A percentile compares a stretch with the other conserved stretches of the same genome.
These are phyloP conservation scores for Taenaris catops DNA, from an alignment of 2,888 invertebrate species.

Conservation along the genomic window DNA sequence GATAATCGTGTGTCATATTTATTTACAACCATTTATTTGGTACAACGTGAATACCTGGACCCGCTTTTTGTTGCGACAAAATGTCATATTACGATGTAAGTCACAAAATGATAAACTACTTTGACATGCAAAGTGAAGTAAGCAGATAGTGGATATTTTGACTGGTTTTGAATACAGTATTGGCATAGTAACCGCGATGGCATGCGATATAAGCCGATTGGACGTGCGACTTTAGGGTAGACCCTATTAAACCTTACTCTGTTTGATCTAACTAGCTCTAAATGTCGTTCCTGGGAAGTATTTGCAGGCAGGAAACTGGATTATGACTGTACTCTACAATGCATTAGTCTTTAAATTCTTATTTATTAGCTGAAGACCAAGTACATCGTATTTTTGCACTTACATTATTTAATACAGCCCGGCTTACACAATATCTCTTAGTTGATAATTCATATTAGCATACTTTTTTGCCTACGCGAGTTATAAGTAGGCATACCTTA, in stretches of 20 bases:
- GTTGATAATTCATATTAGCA: too few relatives aligned
- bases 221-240: conserved; percentile 29
- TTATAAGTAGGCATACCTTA: too few relatives aligned
- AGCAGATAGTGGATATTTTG: conserved; percentile 22
- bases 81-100: not conserved
- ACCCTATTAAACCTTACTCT: conserved; percentile 50
- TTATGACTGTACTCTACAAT: too few relatives aligned
- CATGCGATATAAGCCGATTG: conserved; percentile 41
- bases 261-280: conserved; percentile 45
- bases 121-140: not conserved
- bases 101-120: not conserved
- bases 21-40: too few relatives aligned
- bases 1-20: too few relatives aligned
- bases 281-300: conserved; percentile 44
- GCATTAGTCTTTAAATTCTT: too few relatives aligned
- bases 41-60: not conserved
- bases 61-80: not conserved
- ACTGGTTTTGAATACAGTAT: conserved; percentile 39
- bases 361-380: too few relatives aligned
- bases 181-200: conserved; percentile 42
- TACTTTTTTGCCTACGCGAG: too few relatives aligned
- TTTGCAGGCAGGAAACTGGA: too few relatives aligned
- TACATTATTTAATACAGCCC: too few relatives aligned
- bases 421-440: too few relatives aligned
- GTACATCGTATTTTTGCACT: too few relatives aligned